These are phyloP conservation scores for Cydia strobilella DNA, from an alignment of 1,140 invertebrate species.

Conservation along the genomic window DNA sequence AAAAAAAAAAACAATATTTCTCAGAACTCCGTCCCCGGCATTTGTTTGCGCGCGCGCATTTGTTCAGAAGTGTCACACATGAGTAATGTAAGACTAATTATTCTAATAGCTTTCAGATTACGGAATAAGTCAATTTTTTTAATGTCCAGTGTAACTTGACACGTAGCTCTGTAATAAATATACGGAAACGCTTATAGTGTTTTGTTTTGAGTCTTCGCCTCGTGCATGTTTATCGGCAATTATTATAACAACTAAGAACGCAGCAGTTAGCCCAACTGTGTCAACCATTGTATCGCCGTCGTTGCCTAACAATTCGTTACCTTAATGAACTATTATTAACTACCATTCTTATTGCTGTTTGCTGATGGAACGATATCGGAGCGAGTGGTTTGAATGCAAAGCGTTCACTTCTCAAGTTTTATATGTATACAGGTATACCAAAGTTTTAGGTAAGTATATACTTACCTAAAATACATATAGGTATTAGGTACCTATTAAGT, in stretches of 20 bases:
- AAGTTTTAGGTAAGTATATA: too few species aligned
- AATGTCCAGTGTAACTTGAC: too few species aligned
- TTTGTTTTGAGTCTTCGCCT: not conserved
- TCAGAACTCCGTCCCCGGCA: not conserved
- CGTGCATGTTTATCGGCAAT: not conserved
- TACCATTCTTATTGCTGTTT: constrained; percentile 19
- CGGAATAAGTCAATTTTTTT: not conserved
- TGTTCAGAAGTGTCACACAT: constrained; percentile 4
- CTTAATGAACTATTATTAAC: constrained; percentile 9
- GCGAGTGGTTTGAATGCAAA: not conserved
- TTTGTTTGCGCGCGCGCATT: not conserved
- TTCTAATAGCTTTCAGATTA: not conserved
- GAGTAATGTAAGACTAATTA: not conserved
- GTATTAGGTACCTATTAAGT: too few species aligned
- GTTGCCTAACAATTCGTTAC: constrained; percentile 8
- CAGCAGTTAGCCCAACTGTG: not conserved
- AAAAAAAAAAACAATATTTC: not conserved
- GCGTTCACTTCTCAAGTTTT: too few species aligned
- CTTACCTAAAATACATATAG: too few species aligned
- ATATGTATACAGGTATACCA: not conserved
- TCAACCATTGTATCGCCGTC: not conserved
- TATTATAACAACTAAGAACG: not conserved
- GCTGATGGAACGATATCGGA: not conserved
- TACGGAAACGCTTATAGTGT: not conserved
- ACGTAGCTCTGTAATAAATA: too few species aligned